These are phyloP conservation scores for Cotesia chilonis DNA, from an alignment of 1,140 invertebrate genomes.

Conservation along the genomic window DNA sequence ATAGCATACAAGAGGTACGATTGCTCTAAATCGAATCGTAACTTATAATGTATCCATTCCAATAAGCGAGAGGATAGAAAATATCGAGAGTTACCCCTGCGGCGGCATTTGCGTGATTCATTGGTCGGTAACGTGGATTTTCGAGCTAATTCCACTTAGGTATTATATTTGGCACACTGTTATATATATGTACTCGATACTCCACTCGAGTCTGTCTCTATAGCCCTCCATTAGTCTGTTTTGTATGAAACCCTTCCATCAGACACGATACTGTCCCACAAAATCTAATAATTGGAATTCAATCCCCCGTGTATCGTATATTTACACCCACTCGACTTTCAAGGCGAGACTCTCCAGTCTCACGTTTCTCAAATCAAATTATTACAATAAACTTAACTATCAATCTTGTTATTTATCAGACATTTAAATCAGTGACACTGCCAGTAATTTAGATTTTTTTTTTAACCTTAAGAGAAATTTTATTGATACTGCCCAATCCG, in stretches of 20 bases:
- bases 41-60: conserved; percentile 48
- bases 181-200: neutral
- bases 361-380: conserved; percentile 24
- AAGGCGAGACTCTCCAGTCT: neutral
- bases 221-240: neutral
- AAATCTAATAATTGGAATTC: conserved; percentile 38
- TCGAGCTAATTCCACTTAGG: conserved; percentile 48
- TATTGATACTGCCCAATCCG: too few relatives aligned
- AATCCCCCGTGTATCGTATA: conserved; percentile 20
- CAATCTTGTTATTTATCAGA: neutral
- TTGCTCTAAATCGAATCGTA: conserved; percentile 61
- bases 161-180: neutral
- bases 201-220: neutral
- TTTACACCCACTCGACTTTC: conserved; percentile 29
- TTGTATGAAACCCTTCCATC: conserved; percentile 7
- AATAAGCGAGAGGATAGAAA: conserved; percentile 13
- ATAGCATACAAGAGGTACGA: conserved; percentile 14
- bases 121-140: conserved; percentile 49
- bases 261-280: conserved; percentile 11
- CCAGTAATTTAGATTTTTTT: too few relatives aligned
- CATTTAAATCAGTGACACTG: neutral
- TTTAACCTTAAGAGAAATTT: too few relatives aligned
- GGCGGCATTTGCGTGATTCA: conserved; percentile 49
- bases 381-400: conserved; percentile 23
- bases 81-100: conserved; percentile 19